Evolutionary conservation across 2,797 vertebrate genomes (phyloP).

Genomic region (Xenops minutus): DNA sequence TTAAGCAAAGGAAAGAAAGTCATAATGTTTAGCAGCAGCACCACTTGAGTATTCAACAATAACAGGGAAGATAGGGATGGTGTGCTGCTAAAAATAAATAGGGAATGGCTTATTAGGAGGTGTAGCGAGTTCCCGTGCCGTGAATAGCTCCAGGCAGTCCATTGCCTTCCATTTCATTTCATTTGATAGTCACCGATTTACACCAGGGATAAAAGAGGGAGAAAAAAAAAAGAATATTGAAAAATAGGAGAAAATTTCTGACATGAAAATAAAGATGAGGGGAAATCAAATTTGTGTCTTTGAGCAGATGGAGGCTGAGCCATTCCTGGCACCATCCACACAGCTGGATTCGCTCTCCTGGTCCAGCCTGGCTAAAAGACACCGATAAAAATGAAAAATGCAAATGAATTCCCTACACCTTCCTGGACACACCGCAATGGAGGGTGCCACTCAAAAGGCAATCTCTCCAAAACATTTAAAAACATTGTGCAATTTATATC

Average conservation of each 20-base stretch:
- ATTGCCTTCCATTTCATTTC: constrained; percentile 57
- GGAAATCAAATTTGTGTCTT: constrained; percentile 41
- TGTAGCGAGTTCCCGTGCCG: constrained; percentile 1
- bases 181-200: constrained; percentile 47
- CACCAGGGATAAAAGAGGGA: constrained; percentile 15
- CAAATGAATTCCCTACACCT: constrained; percentile 63
- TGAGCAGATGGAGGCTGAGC: constrained; percentile 54
- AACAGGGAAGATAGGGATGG: constrained; percentile 20
- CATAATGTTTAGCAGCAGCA: constrained; percentile 35
- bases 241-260: not conserved
- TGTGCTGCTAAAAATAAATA: constrained; percentile 44
- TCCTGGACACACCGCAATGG: constrained; percentile 64
- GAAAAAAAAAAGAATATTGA: constrained; percentile 18
- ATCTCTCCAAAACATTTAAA: constrained; percentile 77
- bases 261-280: constrained; percentile 48
- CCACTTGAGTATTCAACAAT: constrained; percentile 38
- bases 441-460: constrained; percentile 79
- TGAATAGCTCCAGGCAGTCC: constrained; percentile 42
- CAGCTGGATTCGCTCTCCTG: constrained; percentile 21
- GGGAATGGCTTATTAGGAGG: constrained; percentile 44
- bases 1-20: constrained; percentile 55
- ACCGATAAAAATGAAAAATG: constrained; percentile 54
- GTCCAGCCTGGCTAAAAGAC: constrained; percentile 16
- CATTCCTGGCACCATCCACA: constrained; percentile 10
- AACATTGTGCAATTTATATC: constrained; percentile 78